phyloP scores from a whole-genome alignment of 2,797 vertebrate species.

The Otus scops region DNA sequence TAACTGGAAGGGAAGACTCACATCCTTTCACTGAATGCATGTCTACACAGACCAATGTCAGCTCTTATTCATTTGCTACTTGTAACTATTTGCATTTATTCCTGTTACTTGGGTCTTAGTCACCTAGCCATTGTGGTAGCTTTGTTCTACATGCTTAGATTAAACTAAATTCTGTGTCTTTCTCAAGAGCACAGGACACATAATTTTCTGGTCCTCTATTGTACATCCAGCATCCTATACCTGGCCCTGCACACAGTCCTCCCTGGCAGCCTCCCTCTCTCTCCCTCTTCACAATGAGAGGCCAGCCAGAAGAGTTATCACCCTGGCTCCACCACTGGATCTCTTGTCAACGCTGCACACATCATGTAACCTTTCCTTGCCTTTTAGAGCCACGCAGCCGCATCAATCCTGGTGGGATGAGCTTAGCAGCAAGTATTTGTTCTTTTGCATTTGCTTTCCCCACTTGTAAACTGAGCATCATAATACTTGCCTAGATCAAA shows the following conservation, averaged over 20 bases:
- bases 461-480: conserved; percentile 22
- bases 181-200: neutral
- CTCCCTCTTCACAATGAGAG: neutral
- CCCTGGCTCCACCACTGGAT: neutral
- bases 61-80: neutral
- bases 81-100: neutral
- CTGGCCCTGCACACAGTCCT: neutral
- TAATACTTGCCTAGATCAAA: conserved; percentile 55
- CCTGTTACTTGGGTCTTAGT: neutral
- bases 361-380: neutral
- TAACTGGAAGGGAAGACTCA: neutral
- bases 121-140: neutral
- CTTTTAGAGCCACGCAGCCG: rapidly evolving
- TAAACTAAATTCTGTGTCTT: neutral
- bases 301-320: neutral
- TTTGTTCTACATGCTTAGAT: neutral
- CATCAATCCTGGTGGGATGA: neutral
- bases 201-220: neutral
- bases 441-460: neutral
- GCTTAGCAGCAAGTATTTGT: conserved; percentile 10
- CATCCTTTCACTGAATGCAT: neutral
- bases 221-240: neutral
- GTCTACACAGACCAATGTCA: neutral
- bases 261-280: neutral
- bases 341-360: neutral